phyloP scores from a whole-genome alignment of 1,140 invertebrate genomes.

The Drosophila bipectinata region DNA sequence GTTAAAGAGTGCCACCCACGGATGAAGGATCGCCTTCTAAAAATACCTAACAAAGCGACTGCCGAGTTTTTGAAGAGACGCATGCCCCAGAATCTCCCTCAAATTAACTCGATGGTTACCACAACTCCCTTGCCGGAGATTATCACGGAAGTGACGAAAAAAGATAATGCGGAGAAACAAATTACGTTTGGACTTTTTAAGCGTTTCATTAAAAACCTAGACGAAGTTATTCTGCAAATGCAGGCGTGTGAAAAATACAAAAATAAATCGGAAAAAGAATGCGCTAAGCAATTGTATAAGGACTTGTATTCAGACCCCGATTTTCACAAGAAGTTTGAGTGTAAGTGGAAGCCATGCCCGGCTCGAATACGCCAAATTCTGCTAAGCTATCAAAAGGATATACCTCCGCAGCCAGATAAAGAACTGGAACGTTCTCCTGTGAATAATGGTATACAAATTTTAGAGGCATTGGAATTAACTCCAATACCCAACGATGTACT shows the following conservation, averaged over 20 bases:
- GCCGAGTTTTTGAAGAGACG: neutral
- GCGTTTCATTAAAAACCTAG: neutral
- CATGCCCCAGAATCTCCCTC: neutral
- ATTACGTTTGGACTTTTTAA: neutral
- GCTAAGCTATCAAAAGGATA: neutral
- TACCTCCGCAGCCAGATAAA: neutral
- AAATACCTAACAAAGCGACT: slow-evolving; percentile 7
- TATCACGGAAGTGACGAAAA: neutral
- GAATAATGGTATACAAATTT: no score
- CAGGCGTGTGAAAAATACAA: neutral
- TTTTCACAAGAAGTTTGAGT: neutral
- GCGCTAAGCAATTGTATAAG: neutral
- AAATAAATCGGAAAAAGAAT: neutral
- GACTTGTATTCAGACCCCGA: neutral
- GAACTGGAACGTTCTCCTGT: neutral
- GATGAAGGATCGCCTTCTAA: slow-evolving; percentile 23
- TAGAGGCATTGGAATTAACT: no score
- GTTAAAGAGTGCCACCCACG: neutral
- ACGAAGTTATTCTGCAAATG: neutral
- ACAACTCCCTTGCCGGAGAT: neutral
- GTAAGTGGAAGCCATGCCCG: neutral
- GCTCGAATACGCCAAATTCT: neutral
- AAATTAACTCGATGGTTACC: neutral
- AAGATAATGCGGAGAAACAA: neutral
- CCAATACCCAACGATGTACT: no score